phyloP scores from a whole-genome alignment of 30 jellyfish, hydroid and myxozoan species.

The Aurelia aurita complex sp. Pacific region DNA sequence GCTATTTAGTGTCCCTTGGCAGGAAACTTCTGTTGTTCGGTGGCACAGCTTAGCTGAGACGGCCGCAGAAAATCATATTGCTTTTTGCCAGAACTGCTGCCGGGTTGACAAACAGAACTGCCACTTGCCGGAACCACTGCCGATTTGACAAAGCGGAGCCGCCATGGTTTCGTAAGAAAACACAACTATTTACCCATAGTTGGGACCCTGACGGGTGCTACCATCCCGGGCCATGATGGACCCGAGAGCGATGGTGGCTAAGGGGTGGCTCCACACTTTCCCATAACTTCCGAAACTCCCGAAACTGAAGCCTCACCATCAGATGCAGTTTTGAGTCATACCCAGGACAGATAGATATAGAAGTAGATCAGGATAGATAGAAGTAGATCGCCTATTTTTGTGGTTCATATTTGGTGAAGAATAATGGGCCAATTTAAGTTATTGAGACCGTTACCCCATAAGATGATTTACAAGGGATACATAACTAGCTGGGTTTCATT shows the following conservation, averaged over 20 bases:
- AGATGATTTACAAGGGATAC: too few relatives aligned
- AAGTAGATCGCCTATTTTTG: too few relatives aligned
- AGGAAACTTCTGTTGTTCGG: slow-evolving; percentile 48
- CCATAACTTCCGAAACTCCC: slow-evolving; percentile 56
- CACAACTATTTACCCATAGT: slow-evolving; percentile 35
- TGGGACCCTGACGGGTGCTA: slow-evolving; percentile 51
- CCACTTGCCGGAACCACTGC: slow-evolving; percentile 51
- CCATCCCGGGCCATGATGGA: slow-evolving; percentile 63
- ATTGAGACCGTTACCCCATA: too few relatives aligned
- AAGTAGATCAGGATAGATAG: too few relatives aligned
- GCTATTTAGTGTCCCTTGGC: slow-evolving; percentile 74
- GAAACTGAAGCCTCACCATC: slow-evolving; percentile 53
- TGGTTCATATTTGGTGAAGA: too few relatives aligned
- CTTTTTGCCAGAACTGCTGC: slow-evolving; percentile 70
- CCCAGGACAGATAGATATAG: slow-evolving; percentile 13
- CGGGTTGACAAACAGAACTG: slow-evolving; percentile 66
- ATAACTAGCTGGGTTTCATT: too few relatives aligned
- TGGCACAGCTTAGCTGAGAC: slow-evolving; percentile 81
- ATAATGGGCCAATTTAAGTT: too few relatives aligned
- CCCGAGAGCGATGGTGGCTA: slow-evolving; percentile 43
- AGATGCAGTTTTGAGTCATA: slow-evolving; percentile 62
- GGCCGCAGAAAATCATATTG: slow-evolving; percentile 54
- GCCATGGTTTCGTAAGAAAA: slow-evolving; percentile 43
- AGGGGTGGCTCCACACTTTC: slow-evolving; percentile 57
- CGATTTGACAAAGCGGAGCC: slow-evolving; percentile 29